phyloP scores from a whole-genome alignment of 1,140 invertebrate genomes.

The Adoxophyes honmai region DNA sequence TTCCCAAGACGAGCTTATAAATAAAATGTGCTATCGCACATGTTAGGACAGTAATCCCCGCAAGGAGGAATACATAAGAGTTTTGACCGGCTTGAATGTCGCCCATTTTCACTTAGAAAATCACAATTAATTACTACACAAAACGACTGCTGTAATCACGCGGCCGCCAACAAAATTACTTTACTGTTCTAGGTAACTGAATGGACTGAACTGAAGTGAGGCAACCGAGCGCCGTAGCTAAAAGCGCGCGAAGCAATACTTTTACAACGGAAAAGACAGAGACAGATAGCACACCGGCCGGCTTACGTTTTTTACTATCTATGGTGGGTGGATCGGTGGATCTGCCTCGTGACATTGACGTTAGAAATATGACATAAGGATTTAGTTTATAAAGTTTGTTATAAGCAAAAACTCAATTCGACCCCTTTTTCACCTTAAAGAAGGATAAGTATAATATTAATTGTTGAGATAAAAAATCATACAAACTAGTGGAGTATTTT shows the following conservation, averaged over 20 bases:
- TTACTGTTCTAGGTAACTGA: constrained; percentile 35
- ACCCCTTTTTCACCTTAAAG: too few species aligned
- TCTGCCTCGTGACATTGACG: constrained; percentile 1
- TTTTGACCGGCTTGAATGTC: constrained; percentile 52
- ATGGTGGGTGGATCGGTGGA: neutral
- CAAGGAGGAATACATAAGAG: constrained; percentile 44
- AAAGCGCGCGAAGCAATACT: constrained; percentile 5
- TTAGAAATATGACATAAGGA: neutral
- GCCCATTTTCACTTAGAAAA: constrained; percentile 66
- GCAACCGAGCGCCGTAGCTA: constrained; percentile 4
- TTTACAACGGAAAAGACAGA: constrained; percentile 5
- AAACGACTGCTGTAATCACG: constrained; percentile 44
- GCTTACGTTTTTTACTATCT: neutral
- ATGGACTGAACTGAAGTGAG: constrained; percentile 25
- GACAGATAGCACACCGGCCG: constrained; percentile 10
- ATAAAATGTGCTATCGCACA: constrained; percentile 59
- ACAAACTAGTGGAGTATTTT: too few species aligned
- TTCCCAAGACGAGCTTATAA: constrained; percentile 57
- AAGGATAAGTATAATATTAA: too few species aligned
- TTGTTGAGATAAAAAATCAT: too few species aligned
- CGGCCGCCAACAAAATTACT: constrained; percentile 47
- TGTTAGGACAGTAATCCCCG: constrained; percentile 43
- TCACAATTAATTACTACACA: constrained; percentile 20
- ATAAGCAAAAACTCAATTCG: too few species aligned
- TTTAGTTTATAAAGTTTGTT: neutral